Conservation (phyloP, 2,888 invertebrate genomes). For the Ecliptopera silaceata region DNA sequence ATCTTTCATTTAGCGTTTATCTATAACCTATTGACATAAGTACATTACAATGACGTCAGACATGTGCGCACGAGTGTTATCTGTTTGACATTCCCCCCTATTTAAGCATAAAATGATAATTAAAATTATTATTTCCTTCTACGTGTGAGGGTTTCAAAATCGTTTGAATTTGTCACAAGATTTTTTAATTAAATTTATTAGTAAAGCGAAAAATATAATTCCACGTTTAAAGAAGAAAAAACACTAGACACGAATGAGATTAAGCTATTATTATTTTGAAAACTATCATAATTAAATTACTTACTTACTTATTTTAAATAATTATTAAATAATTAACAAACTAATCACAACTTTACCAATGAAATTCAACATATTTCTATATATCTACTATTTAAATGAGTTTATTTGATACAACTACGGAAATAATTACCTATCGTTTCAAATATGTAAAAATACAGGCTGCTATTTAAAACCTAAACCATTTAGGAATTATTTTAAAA, state of each 20-base stretch:
- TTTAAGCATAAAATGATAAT: constrained; percentile 15
- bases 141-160: constrained; percentile 15
- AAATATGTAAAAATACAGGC: neutral
- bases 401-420: neutral
- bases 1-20: constrained; percentile 16
- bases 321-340: no score
- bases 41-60: constrained; percentile 38
- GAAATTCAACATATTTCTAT: no score
- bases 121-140: constrained; percentile 21
- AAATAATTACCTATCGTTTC: neutral
- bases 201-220: no score
- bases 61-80: constrained; percentile 38
- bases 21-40: constrained; percentile 36
- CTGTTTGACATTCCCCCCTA: constrained; percentile 36
- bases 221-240: no score
- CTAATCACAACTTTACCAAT: no score
- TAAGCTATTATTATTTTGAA: no score
- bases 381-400: neutral
- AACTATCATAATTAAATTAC: no score
- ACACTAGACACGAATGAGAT: no score
- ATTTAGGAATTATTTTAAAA: no score
- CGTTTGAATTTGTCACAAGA: neutral
- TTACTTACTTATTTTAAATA: no score
- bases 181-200: no score
- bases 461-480: no score